These are phyloP conservation scores for Loripinus fragilis DNA, from an alignment of 2,888 invertebrate species.

Conservation along the genomic window DNA sequence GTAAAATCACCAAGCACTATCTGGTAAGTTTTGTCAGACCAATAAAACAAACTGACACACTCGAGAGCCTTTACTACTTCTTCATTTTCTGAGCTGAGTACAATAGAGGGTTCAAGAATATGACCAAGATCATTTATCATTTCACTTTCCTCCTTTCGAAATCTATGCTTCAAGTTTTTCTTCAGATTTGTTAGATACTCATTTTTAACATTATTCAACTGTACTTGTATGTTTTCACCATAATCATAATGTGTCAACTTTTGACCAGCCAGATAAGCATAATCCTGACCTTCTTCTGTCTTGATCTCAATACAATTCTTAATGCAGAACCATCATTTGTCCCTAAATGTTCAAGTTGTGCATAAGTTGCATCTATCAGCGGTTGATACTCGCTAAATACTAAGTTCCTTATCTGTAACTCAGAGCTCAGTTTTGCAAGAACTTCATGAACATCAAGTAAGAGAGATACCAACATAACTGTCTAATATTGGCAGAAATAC, in stretches of 20 bases:
- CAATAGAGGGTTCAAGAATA: neutral
- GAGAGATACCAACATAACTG: constrained; percentile 39
- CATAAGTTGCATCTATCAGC: constrained; percentile 28
- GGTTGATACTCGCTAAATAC: constrained; percentile 42
- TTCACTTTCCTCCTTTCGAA: neutral
- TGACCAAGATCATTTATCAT: neutral
- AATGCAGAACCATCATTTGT: constrained; percentile 36
- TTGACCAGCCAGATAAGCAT: constrained; percentile 19
- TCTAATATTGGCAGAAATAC: constrained; percentile 41
- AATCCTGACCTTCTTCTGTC: neutral
- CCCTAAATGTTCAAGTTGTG: constrained; percentile 19
- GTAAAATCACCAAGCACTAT: constrained; percentile 28
- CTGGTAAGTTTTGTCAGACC: neutral
- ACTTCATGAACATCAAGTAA: constrained; percentile 44
- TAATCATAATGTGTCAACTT: neutral
- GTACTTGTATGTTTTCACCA: neutral
- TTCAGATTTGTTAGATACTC: neutral
- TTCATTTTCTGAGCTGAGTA: neutral
- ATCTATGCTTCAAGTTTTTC: neutral
- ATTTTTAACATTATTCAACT: neutral
- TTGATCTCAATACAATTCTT: constrained; percentile 9
- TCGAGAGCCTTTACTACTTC: neutral
- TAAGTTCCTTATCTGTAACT: constrained; percentile 37
- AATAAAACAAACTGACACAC: neutral
- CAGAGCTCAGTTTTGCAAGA: constrained; percentile 23